Percentiles rank a stretch among this genome's conserved stretches.
Evolutionary conservation across 1,140 invertebrate genomes (phyloP).

Genomic region (Mycetomoellerius zeteki): DNA sequence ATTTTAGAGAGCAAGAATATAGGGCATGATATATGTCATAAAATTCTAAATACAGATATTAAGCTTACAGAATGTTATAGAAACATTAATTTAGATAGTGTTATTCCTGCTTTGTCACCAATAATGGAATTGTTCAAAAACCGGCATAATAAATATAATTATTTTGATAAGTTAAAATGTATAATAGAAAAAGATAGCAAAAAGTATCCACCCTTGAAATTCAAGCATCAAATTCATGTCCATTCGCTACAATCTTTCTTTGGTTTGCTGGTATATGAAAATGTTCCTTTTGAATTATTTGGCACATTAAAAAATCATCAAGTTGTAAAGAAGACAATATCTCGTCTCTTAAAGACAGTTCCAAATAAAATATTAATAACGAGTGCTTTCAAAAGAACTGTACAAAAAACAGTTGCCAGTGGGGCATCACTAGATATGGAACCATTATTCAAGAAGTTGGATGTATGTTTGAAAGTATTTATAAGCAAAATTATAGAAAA

Average conservation of each 20-base stretch:
- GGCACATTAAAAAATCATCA: conserved; percentile 26
- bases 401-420: neutral
- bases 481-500: neutral
- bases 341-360: conserved; percentile 5
- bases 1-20: conserved; percentile 16
- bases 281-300: conserved; percentile 32
- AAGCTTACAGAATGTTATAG: neutral
- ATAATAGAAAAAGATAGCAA: neutral
- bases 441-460: conserved; percentile 3
- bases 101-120: conserved; percentile 3
- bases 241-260: conserved; percentile 24
- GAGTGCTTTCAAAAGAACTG: neutral
- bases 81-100: neutral
- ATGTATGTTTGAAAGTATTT: conserved; percentile 36
- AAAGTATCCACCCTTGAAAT: neutral
- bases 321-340: neutral
- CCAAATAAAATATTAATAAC: neutral
- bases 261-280: neutral
- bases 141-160: conserved; percentile 31
- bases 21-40: neutral
- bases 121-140: conserved; percentile 16
- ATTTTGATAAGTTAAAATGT: conserved; percentile 8
- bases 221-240: conserved; percentile 16
- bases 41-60: conserved; percentile 28
- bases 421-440: neutral